phyloP scores from a whole-genome alignment of 2,113 vertebrate species.

The Harpagus bidentatus region DNA sequence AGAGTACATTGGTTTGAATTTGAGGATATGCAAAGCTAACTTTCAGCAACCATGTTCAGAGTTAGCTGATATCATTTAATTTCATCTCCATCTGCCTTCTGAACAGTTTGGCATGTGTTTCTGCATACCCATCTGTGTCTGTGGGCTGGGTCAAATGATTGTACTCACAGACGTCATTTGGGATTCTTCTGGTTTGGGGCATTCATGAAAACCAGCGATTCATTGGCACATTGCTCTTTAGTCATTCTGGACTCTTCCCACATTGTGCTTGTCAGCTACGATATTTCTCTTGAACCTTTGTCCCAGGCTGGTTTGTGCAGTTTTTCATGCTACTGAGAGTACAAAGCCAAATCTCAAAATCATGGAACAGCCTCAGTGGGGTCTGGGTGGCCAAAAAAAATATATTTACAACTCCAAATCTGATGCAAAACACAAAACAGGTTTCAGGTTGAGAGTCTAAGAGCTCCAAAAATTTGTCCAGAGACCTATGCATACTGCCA shows the following conservation, averaged over 20 bases:
- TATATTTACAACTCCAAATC: background rate
- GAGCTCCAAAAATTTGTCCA: background rate
- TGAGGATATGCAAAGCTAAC: background rate
- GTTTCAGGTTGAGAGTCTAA: background rate
- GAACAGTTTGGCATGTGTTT: constrained; percentile 38
- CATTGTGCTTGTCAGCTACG: background rate
- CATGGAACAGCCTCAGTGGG: background rate
- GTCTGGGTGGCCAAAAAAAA: background rate
- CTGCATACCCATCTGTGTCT: constrained; percentile 48
- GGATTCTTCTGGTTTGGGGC: constrained; percentile 39
- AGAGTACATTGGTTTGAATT: background rate
- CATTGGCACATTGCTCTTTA: constrained; percentile 4
- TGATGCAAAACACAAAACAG: background rate
- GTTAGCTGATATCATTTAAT: constrained; percentile 41
- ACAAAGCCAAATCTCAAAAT: background rate
- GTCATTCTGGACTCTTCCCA: constrained; percentile 43
- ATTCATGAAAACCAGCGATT: constrained; percentile 28
- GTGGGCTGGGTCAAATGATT: constrained; percentile 60
- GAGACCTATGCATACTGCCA: background rate
- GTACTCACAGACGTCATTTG: constrained; percentile 29
- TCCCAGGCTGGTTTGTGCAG: background rate
- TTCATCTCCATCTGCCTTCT: constrained; percentile 58
- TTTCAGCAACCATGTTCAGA: background rate
- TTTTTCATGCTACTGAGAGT: background rate
- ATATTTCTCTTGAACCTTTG: background rate